Evolutionary conservation across 2,888 invertebrate genomes (phyloP).

Genomic region (Heteropelma amictum): DNA sequence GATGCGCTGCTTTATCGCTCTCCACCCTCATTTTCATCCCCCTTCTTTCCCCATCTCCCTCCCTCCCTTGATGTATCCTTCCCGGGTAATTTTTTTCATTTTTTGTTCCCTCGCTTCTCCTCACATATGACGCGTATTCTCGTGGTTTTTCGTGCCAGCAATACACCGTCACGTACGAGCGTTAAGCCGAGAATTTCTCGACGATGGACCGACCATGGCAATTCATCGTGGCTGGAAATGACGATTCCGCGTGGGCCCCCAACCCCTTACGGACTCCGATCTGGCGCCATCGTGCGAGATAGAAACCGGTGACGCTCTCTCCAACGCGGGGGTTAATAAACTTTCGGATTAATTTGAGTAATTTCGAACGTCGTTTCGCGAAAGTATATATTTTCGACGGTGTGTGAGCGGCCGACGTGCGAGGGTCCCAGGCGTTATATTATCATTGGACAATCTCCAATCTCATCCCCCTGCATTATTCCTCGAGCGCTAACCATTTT

Average conservation of each 20-base stretch:
- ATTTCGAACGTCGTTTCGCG: slow-evolving; percentile 57
- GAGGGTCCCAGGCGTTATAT: slow-evolving; percentile 3
- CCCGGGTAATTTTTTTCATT: background rate
- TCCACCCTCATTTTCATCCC: slow-evolving; percentile 56
- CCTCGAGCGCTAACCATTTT: background rate
- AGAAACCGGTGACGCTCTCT: too few species aligned
- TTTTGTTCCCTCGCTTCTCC: background rate
- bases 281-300: slow-evolving; percentile 28
- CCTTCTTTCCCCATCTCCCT: slow-evolving; percentile 14
- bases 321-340: slow-evolving; percentile 44
- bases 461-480: slow-evolving; percentile 13
- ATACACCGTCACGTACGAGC: background rate
- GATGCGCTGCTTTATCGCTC: slow-evolving; percentile 63
- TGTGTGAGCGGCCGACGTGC: background rate
- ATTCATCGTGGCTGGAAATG: background rate
- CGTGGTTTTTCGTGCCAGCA: background rate
- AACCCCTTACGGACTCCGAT: background rate
- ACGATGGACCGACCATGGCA: background rate
- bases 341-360: slow-evolving; percentile 58
- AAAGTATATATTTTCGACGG: slow-evolving; percentile 42
- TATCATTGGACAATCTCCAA: slow-evolving; percentile 18
- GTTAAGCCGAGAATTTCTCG: slow-evolving; percentile 28
- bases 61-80: background rate
- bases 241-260: too few species aligned
- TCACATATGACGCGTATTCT: background rate